phyloP scores from a whole-genome alignment of 2,888 invertebrate genomes.

The Limnephilus lunatus region DNA sequence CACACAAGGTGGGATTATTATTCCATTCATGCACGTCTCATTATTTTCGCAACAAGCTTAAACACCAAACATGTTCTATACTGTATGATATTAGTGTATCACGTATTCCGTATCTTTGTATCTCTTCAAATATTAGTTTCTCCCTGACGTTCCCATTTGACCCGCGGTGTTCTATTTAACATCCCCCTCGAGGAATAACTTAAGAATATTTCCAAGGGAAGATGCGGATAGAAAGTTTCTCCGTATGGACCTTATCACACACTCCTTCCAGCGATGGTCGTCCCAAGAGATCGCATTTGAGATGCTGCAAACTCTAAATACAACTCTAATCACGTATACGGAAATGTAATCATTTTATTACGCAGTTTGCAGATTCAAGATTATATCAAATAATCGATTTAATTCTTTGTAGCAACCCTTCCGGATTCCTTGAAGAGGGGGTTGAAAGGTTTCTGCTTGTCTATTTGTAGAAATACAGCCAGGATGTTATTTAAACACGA shows the following conservation, averaged over 20 bases:
- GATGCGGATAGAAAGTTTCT: neutral
- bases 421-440: neutral
- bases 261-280: neutral
- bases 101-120: neutral
- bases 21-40: neutral
- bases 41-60: neutral
- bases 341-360: neutral
- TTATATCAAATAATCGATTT: neutral
- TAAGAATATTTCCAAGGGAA: neutral
- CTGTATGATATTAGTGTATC: neutral
- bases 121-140: neutral
- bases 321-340: neutral
- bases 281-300: slow-evolving; percentile 19
- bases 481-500: neutral
- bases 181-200: slow-evolving; percentile 39
- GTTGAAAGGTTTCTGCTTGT: neutral
- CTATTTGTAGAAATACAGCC: neutral
- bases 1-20: no score
- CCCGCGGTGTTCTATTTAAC: slow-evolving; percentile 15
- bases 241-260: neutral
- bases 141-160: neutral
- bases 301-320: slow-evolving; percentile 3
- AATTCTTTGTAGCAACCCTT: neutral
- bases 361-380: neutral
- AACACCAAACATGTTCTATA: neutral